Evolutionary conservation across 2,888 invertebrate genomes (phyloP).

Genomic region (Nasonovia ribisnigri): DNA sequence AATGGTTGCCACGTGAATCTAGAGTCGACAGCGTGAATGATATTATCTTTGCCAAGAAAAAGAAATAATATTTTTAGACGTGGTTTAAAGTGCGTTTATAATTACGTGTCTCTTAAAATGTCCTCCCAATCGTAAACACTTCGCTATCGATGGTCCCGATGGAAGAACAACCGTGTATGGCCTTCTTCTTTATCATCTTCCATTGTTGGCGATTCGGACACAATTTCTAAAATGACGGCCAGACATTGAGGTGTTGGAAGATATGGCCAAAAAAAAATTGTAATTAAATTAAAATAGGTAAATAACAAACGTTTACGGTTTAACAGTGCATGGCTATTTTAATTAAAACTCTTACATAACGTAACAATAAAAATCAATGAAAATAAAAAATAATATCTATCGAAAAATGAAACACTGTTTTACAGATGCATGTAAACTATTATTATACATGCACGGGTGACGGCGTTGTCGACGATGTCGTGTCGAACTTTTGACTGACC

Average conservation of each 20-base stretch:
- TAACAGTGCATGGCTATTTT: slow-evolving; percentile 19
- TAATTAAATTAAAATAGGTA: background rate
- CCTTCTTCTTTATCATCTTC: slow-evolving; percentile 57
- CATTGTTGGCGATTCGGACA: slow-evolving; percentile 28
- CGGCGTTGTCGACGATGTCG: slow-evolving; percentile 65
- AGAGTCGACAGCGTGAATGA: slow-evolving; percentile 32
- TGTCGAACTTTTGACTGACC: slow-evolving; percentile 65
- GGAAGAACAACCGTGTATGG: slow-evolving; percentile 51
- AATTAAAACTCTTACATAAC: slow-evolving; percentile 7
- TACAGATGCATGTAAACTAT: slow-evolving; percentile 40
- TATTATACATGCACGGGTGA: slow-evolving; percentile 52
- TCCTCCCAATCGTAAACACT: slow-evolving; percentile 54
- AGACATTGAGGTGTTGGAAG: slow-evolving; percentile 12
- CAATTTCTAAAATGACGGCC: background rate
- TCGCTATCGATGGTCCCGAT: slow-evolving; percentile 60
- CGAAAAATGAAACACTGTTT: background rate
- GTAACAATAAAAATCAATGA: slow-evolving; percentile 15
- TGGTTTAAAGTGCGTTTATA: slow-evolving; percentile 49
- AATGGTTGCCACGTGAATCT: slow-evolving; percentile 60
- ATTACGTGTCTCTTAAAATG: slow-evolving; percentile 63
- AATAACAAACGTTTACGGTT: slow-evolving; percentile 25
- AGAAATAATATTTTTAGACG: slow-evolving; percentile 59
- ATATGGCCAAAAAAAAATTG: background rate
- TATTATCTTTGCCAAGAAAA: slow-evolving; percentile 48
- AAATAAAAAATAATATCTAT: background rate